These are phyloP conservation scores for Archilochus colubris DNA, from an alignment of 2,113 vertebrate species.

Conservation along the genomic window DNA sequence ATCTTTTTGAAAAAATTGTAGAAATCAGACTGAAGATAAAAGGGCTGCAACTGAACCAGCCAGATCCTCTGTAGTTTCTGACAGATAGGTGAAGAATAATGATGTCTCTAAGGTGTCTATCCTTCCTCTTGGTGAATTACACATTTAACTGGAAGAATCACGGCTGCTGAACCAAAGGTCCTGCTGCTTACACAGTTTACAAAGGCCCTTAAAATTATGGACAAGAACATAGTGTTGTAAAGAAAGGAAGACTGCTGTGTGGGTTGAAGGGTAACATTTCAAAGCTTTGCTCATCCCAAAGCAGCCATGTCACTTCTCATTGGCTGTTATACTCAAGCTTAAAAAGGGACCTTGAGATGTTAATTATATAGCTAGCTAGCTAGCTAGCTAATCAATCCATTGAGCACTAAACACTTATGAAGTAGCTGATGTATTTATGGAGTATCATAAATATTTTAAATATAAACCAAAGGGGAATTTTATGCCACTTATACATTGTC, in stretches of 20 bases:
- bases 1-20: constrained; percentile 14
- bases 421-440: not conserved
- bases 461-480: not conserved
- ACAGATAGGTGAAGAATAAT: constrained; percentile 58
- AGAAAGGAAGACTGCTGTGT: constrained; percentile 33
- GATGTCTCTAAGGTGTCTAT: constrained; percentile 49
- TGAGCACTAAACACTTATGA: not conserved
- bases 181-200: constrained; percentile 38
- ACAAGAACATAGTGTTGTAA: constrained; percentile 2
- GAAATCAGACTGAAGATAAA: constrained; percentile 55
- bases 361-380: not conserved
- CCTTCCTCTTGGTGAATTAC: constrained; percentile 33
- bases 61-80: constrained; percentile 51
- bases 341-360: not conserved
- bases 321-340: not conserved
- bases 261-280: constrained; percentile 39
- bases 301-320: not conserved
- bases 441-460: not conserved
- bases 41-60: constrained; percentile 33
- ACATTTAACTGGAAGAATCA: constrained; percentile 55
- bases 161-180: constrained; percentile 31
- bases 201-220: constrained; percentile 48
- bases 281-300: constrained; percentile 31
- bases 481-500: not conserved
- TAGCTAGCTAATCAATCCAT: not conserved